Conservation (phyloP, 2,888 invertebrate species). For the Platycheirus albimanus region DNA sequence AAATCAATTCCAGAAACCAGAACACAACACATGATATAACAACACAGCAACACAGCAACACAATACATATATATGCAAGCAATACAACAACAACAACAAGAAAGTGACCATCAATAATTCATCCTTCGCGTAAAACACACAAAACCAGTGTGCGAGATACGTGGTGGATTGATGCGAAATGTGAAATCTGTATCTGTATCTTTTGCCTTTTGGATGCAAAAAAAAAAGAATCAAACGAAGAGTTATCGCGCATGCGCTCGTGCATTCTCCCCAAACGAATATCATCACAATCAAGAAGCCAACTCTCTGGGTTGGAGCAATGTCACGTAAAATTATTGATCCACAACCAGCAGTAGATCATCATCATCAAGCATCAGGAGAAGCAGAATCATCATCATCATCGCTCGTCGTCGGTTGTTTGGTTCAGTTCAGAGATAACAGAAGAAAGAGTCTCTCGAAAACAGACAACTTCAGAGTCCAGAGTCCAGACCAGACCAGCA, state of each 20-base stretch:
- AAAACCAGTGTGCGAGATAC: slow-evolving; percentile 71
- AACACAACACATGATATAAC: slow-evolving; percentile 42
- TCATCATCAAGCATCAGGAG: slow-evolving; percentile 30
- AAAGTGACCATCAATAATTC: slow-evolving; percentile 68
- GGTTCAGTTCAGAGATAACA: slow-evolving; percentile 26
- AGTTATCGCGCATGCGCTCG: slow-evolving; percentile 30
- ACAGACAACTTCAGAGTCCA: no score
- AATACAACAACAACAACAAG: neutral
- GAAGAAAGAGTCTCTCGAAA: no score
- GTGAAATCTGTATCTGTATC: slow-evolving; percentile 49
- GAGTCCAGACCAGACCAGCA: slow-evolving; percentile 7
- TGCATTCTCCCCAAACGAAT: neutral
- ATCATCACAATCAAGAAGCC: slow-evolving; percentile 4
- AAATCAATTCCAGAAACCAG: slow-evolving; percentile 74
- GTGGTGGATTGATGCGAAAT: slow-evolving; percentile 60
- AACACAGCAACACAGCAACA: slow-evolving; percentile 26
- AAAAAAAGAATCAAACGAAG: slow-evolving; percentile 34
- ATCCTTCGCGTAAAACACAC: slow-evolving; percentile 72
- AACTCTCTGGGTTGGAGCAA: slow-evolving; percentile 11
- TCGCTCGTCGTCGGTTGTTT: neutral
- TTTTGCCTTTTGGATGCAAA: neutral
- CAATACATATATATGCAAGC: neutral
- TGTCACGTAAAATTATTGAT: slow-evolving; percentile 73
- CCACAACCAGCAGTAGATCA: slow-evolving; percentile 68
- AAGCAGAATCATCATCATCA: slow-evolving; percentile 26